Conservation (phyloP, 2,113 vertebrate genomes). For the Syrmaticus mikado region DNA sequence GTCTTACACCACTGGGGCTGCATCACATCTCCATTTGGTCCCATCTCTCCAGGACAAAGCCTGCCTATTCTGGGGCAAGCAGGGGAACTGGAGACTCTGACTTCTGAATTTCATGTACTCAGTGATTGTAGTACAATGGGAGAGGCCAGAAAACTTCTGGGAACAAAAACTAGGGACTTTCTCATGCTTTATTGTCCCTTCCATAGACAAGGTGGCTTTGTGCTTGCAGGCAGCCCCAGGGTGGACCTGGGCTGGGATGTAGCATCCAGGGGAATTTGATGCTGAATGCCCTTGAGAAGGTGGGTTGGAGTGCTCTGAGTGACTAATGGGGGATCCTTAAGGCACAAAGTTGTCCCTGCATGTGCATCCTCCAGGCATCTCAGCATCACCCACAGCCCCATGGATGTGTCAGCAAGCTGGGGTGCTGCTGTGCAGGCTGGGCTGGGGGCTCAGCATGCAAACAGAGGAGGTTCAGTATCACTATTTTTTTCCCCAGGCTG, state of each 20-base stretch:
- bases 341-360: background rate
- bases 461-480: background rate
- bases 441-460: too few relatives aligned
- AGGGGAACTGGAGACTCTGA: background rate
- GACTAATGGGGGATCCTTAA: background rate
- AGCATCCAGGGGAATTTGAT: background rate
- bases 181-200: background rate
- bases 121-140: fast-evolving
- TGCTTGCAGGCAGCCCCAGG: slow-evolving; percentile 26
- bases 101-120: fast-evolving
- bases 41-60: background rate
- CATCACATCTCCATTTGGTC: background rate
- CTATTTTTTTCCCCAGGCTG: background rate
- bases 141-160: background rate
- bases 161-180: background rate
- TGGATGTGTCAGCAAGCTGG: background rate
- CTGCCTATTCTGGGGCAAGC: background rate
- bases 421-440: background rate
- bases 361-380: background rate
- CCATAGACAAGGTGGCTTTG: background rate
- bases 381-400: background rate
- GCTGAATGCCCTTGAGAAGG: background rate
- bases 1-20: background rate
- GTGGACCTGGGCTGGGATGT: background rate
- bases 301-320: background rate